Evolutionary conservation across 2,888 invertebrate genomes (phyloP).

Genomic region (Acheta domesticus): DNA sequence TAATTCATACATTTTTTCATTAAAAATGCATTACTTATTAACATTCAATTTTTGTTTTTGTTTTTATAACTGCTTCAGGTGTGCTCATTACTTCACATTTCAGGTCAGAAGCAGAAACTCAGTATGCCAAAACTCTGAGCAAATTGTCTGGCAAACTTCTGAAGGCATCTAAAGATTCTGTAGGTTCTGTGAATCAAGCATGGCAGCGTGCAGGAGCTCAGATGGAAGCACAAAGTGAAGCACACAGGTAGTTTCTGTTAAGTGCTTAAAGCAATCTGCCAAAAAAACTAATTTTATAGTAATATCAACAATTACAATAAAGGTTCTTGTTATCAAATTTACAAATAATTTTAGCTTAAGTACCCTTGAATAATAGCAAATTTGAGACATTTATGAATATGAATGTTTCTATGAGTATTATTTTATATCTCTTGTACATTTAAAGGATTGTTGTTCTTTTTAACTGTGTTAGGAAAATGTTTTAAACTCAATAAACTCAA

Average conservation of each 20-base stretch:
- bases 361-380: too few relatives aligned
- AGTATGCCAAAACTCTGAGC: slow-evolving; percentile 84
- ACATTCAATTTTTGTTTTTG: not conserved
- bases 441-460: too few relatives aligned
- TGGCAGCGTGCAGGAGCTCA: slow-evolving; percentile 90
- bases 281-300: not conserved
- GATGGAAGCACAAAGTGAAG: slow-evolving; percentile 87
- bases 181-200: slow-evolving; percentile 69
- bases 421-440: too few relatives aligned
- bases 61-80: not conserved
- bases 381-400: too few relatives aligned
- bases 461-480: too few relatives aligned
- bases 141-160: slow-evolving; percentile 82
- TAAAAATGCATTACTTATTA: not conserved
- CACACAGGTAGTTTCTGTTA: slow-evolving; percentile 61
- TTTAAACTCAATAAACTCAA: too few relatives aligned
- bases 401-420: too few relatives aligned
- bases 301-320: not conserved
- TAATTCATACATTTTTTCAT: not conserved
- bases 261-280: not conserved
- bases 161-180: slow-evolving; percentile 62
- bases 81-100: not conserved
- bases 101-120: slow-evolving; percentile 86
- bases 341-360: too few relatives aligned
- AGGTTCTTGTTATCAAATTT: not conserved